phyloP scores from a whole-genome alignment of 2,113 vertebrate genomes.

The Pygoscelis adeliae region DNA sequence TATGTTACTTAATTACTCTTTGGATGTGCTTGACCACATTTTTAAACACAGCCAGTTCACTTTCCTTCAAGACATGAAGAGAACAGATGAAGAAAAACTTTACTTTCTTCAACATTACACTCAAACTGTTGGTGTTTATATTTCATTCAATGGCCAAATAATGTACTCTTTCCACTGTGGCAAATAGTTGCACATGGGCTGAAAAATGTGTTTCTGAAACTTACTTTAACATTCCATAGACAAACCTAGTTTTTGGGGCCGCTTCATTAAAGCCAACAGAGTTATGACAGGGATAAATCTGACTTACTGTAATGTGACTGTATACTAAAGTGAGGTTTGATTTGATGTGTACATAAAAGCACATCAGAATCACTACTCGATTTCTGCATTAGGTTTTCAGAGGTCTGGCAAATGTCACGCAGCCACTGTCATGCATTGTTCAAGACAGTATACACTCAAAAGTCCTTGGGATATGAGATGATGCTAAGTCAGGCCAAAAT shows the following conservation, averaged over 20 bases:
- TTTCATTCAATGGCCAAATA: not conserved
- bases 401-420: not conserved
- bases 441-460: not conserved
- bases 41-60: not conserved
- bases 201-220: not conserved
- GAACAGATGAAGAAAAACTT: not conserved
- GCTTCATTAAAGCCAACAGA: not conserved
- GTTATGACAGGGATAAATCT: not conserved
- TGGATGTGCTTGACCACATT: not conserved
- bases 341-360: conserved; percentile 16
- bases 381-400: conserved; percentile 10
- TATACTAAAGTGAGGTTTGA: not conserved
- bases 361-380: not conserved
- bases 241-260: not conserved
- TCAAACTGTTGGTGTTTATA: not conserved
- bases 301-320: not conserved
- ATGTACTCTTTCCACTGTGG: not conserved
- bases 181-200: not conserved
- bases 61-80: not conserved
- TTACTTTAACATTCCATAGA: not conserved
- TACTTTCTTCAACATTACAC: not conserved
- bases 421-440: not conserved
- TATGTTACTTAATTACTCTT: not conserved
- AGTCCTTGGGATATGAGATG: not conserved
- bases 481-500: conserved; percentile 20